Percentiles rank a stretch among this genome's conserved stretches.
These are phyloP conservation scores for Gymnopithys bicolor DNA, from an alignment of 2,797 vertebrate species.

Conservation along the genomic window DNA sequence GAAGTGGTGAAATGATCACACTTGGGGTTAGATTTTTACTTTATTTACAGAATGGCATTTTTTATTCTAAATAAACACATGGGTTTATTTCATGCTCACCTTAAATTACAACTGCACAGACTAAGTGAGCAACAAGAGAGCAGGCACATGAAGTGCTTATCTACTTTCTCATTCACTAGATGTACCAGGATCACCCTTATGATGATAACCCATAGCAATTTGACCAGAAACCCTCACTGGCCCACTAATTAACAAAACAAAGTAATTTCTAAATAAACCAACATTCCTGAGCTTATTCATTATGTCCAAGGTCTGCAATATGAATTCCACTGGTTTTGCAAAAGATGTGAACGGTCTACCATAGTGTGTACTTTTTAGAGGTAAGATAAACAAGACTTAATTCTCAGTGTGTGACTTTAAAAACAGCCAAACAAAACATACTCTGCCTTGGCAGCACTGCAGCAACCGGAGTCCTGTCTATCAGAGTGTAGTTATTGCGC, in stretches of 20 bases:
- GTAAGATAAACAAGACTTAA: neutral
- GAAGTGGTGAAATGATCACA: neutral
- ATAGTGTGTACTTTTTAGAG: neutral
- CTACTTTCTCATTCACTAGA: neutral
- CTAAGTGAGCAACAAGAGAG: neutral
- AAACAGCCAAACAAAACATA: conserved; percentile 57
- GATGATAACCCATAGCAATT: neutral
- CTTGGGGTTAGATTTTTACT: neutral
- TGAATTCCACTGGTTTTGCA: neutral
- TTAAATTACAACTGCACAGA: neutral
- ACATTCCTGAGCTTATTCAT: neutral
- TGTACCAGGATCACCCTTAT: neutral
- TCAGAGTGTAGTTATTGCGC: conserved; percentile 78
- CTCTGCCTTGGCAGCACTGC: conserved; percentile 86
- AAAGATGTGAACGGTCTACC: neutral
- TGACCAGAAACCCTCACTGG: neutral
- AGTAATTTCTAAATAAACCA: neutral
- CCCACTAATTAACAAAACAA: neutral
- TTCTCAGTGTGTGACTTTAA: neutral
- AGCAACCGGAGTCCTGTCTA: conserved; percentile 86
- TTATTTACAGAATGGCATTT: neutral
- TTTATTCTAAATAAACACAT: neutral
- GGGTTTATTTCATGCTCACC: neutral
- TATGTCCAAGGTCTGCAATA: neutral
- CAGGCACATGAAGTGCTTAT: neutral